Percentiles rank a stretch among this genome's conserved stretches.
phyloP scores from a whole-genome alignment of 2,797 vertebrate species.

The Hipposideros larvatus region DNA sequence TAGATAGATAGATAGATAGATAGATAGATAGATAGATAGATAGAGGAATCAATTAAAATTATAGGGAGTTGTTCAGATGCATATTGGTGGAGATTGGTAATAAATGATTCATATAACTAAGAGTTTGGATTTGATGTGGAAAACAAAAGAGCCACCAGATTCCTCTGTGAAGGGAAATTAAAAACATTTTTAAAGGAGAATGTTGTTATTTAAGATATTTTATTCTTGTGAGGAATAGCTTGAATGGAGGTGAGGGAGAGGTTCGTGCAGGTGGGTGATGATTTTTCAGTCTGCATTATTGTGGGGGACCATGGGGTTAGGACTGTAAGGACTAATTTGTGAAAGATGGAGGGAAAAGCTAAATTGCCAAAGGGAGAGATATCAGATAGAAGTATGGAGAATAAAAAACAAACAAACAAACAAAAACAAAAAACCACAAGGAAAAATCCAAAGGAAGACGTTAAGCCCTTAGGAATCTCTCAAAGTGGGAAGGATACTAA shows the following conservation, averaged over 20 bases:
- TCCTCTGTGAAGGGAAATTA: neutral
- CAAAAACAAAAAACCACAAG: neutral
- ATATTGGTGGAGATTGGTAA: neutral
- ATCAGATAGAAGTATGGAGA: neutral
- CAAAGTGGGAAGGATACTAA: neutral
- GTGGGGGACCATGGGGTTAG: neutral
- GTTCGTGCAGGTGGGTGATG: neutral
- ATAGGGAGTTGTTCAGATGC: neutral
- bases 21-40: no score
- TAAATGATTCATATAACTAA: conserved; percentile 12
- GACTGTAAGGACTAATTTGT: neutral
- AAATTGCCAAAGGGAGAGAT: neutral
- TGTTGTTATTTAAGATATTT: neutral
- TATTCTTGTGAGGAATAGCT: neutral
- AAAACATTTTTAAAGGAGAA: neutral
- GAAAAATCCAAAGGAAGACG: neutral
- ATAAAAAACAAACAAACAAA: conserved; percentile 12
- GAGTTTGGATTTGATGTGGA: conserved; percentile 8
- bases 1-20: no score
- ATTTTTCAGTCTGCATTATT: neutral
- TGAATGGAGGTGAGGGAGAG: neutral
- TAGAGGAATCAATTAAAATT: neutral
- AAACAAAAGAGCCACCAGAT: neutral
- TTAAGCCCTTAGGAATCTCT: neutral
- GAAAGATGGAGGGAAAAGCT: neutral